Base-by-base conservation (phyloP, 2,888 invertebrate genomes). In the Trisateles emortualis region DNA sequence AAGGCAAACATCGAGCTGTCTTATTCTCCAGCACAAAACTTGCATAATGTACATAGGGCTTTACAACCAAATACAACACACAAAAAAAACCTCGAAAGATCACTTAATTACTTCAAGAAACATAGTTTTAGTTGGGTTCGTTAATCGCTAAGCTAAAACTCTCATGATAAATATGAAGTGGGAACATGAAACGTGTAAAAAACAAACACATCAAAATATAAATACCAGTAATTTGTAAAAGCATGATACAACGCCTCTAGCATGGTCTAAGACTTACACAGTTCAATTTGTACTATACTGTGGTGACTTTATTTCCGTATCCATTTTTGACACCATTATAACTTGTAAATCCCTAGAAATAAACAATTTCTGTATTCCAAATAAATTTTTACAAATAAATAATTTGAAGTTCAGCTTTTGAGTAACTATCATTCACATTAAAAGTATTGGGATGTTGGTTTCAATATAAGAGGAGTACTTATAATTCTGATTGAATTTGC, bases 271-370 rank as follows among this genome's bases (percentile, higher is more conserved):
- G 69, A 92, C 92, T 92, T 92, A 92, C 92, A 87, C 84, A 79
- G 75, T 81, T 79, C 69, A 86, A 68, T 81, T 76, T 81, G 82
- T 87, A 90, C 90, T 92, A 92, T 81, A 92, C 92, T 63, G 87
- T 88, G 58, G 92, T 92, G 48, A 92, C 92, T 89, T 89, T 92
- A 88, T 87, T 91, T 72, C 87, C 79, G 67, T 79, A 84, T 84
- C 92, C 92, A 56, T 92, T 91, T 89, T 89, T 91, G 83, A 91
- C 91, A 86, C 88, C 89, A 53, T 92, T 91, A 91, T 92, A 92
- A 87, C 92, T 92, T 90, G 92, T 92, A 86, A 92, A 92, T 10
- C 92, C 92, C 92, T 92, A 92, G 79, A 92, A 92, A 90, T 84
- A 88, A 86, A 88, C 64, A 77, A 76, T 47, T 40, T 26, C 40